A percentile compares a stretch with the other conserved stretches of the same genome.
These are phyloP conservation scores for Ictidomys tridecemlineatus DNA, from an alignment of 2,113 vertebrate species.

Conservation along the genomic window DNA sequence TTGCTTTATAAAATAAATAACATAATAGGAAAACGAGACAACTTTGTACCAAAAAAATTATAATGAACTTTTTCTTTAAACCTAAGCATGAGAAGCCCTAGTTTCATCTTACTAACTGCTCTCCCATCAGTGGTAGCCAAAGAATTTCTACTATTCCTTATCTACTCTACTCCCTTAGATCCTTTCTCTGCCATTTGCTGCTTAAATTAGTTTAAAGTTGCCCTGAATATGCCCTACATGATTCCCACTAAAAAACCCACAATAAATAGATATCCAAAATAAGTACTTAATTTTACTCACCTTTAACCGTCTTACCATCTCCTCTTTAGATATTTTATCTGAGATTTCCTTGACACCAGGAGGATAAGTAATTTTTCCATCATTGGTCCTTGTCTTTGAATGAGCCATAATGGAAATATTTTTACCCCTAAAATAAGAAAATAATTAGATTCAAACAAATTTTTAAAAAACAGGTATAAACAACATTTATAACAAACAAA, in stretches of 20 bases:
- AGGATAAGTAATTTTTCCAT: slow-evolving; percentile 99
- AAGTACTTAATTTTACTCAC: slow-evolving; percentile 85
- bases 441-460: slow-evolving; percentile 48
- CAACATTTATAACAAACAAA: slow-evolving; percentile 23
- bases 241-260: background rate
- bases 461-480: background rate
- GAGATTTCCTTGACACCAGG: slow-evolving; percentile 99
- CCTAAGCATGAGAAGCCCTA: background rate
- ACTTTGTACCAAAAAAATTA: background rate
- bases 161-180: background rate
- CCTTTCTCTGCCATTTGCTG: background rate
- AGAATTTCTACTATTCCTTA: background rate
- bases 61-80: background rate
- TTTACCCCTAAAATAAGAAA: slow-evolving; percentile 88
- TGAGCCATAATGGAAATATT: slow-evolving; percentile 96
- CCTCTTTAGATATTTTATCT: slow-evolving; percentile 99
- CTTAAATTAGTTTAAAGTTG: background rate
- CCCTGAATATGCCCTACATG: background rate
- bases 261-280: background rate
- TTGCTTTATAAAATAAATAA: background rate
- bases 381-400: slow-evolving; percentile 97
- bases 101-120: background rate
- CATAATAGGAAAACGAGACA: background rate
- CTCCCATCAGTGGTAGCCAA: background rate
- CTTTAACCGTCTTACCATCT: slow-evolving; percentile 99